Evolutionary conservation across 2,797 vertebrate genomes (phyloP), one percentile per base, ranked within the genome.

Genomic region (Crenichthys baileyi): DNA sequence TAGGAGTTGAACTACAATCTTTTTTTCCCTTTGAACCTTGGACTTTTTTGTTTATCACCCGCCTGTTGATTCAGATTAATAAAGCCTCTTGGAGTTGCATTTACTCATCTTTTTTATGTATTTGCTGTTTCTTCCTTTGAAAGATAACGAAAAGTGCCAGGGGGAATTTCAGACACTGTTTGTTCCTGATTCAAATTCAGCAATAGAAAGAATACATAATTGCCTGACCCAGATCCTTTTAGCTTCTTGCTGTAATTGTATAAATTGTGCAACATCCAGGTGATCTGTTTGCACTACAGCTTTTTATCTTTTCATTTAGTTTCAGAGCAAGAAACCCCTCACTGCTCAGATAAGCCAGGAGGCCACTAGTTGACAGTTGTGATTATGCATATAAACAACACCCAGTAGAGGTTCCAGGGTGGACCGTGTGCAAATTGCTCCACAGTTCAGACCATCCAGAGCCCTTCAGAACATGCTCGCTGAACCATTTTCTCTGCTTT

Each of bases 401-500:
- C 72, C 82, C 72, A 76, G 72, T 60, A 44, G 77, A 77, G 83
- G 87, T 93, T 92, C 90, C 82, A 84, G 87, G 83, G 85, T 92
- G 86, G 89, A 79, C 79, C 39, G 73, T 77, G 63, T 83, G 81
- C 89, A 88, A 91, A 79, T 81, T 79, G 76, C 72, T 79, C 55
- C 71, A 83, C 12, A 83, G 85, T 13, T 9, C 63, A 87, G 68
- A 77, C 67, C 24, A 22, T 76, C 80, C 78, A 20, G 86, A 87
- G 78, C 79, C 72, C 75, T 53, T 84, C 67, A 72, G 78, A 85
- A 89, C 90, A 87, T 81, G 82, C 79, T 89, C 61, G 44, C 84
- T 92, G 89, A 92, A 90, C 89, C 78, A 22, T 81, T 87, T 76
- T 81, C 74, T 85, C 78, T 73, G 79, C 77, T 65, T 86, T 76